Conservation (phyloP, 2,113 vertebrate genomes). For the Clarias macrocephalus region DNA sequence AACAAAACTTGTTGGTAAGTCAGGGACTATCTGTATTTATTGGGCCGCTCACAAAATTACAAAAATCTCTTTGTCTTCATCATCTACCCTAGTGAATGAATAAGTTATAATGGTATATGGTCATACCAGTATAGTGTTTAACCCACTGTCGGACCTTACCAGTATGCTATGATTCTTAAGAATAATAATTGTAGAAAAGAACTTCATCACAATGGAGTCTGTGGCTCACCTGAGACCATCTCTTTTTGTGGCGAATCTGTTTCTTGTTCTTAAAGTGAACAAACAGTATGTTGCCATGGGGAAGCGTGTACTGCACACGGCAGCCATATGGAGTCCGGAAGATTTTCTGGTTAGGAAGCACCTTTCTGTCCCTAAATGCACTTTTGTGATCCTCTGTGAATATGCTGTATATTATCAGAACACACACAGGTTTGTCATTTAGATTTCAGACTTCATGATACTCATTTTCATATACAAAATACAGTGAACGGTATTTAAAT, state of each 20-base stretch:
- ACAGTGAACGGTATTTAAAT: too few species aligned
- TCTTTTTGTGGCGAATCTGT: conserved; percentile 61
- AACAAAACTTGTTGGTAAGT: neutral
- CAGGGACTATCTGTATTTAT: too few species aligned
- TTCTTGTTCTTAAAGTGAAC: conserved; percentile 60
- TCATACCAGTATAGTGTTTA: too few species aligned
- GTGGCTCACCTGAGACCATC: conserved; percentile 60
- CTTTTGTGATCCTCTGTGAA: conserved; percentile 23
- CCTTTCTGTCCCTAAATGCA: neutral
- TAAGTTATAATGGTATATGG: too few species aligned
- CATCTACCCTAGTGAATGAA: too few species aligned
- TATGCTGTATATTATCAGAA: conserved; percentile 21
- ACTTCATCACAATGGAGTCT: neutral
- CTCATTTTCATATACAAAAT: too few species aligned
- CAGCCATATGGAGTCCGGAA: conserved; percentile 50
- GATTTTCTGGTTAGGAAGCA: conserved; percentile 39
- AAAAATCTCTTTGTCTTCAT: too few species aligned
- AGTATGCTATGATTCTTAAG: neutral
- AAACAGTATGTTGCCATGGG: conserved; percentile 51
- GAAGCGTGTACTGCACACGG: conserved; percentile 56
- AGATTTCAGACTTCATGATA: too few species aligned
- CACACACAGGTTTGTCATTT: neutral
- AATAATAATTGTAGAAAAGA: neutral
- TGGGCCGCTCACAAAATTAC: neutral
- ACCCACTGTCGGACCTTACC: too few species aligned